Evolutionary conservation across 2,888 invertebrate species (phyloP), one percentile per base, ranked within the genome.

Genomic region (Athalia circularis): DNA sequence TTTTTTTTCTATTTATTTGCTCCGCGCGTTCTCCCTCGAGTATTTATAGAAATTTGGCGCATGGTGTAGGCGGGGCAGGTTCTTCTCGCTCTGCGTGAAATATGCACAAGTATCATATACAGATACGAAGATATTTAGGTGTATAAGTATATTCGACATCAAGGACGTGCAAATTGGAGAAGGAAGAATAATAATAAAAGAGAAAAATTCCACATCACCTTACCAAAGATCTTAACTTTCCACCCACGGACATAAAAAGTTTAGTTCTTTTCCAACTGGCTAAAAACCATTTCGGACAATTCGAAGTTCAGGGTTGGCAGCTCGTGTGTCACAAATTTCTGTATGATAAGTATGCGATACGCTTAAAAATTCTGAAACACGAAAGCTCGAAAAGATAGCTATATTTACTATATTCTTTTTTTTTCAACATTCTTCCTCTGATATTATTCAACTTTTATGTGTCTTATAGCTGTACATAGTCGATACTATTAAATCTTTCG

Each of bases 31-130:
- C 59, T 61, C 15, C 59, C 65, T 4, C n/a, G 59, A 15, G 47
- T 72, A 72, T 72, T 72, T 61, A 72, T 72, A 72, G 72, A 72
- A 45, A 72, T 72, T 72, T 61, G 72, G 82, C 80, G 82, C 83
- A 77, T 81, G 77, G 83, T 83, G 83, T 83, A 82, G 84, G 83
- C 78, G 84, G 82, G 80, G 86, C 84, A 80, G 65, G 29, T 29
- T 29, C 29, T 29, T 29, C 29, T 48, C 50, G 50, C 68, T 68
- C 68, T 13, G 79, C 57, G 72, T 72, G 29, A 29, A 29, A 47
- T 70, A 57, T 59, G 29, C 13, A 59, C 65, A 43, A 45, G 72
- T 59, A 72, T 47, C 6, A 54, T 70, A 5, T 5, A 50, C 50
- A n/a, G 11, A 50, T 11, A 67, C 48, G 15, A 50, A 29, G 54